Percentiles rank a stretch among this genome's conserved stretches.
These are phyloP conservation scores for Nannobrachium achirus DNA, from an alignment of 2,113 vertebrate genomes.

Conservation along the genomic window DNA sequence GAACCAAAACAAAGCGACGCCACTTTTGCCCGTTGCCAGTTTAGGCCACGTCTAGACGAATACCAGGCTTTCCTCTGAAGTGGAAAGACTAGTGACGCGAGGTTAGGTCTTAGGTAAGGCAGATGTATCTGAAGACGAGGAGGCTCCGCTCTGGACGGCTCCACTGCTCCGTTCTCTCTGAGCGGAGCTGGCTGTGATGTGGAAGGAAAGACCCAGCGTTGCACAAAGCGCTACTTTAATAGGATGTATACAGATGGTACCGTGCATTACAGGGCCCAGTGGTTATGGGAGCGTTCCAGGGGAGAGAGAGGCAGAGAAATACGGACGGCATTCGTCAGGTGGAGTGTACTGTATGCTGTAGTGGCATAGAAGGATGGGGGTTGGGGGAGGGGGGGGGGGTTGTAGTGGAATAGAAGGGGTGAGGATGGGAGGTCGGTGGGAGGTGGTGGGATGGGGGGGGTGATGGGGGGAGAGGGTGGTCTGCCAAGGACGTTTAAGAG, in stretches of 20 bases:
- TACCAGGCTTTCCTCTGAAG: no score
- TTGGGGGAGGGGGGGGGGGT: constrained; percentile 36
- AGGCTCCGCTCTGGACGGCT: constrained; percentile 9
- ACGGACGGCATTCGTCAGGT: constrained; percentile 78
- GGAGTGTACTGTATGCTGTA: constrained; percentile 32
- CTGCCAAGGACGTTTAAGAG: constrained; percentile 84
- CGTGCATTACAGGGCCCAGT: constrained; percentile 64
- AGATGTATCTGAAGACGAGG: constrained; percentile 33
- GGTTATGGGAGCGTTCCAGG: constrained; percentile 67
- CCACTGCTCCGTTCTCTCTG: neutral
- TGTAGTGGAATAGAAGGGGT: no score
- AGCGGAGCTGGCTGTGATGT: constrained; percentile 23
- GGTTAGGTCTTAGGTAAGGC: no score
- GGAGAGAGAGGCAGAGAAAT: constrained; percentile 71
- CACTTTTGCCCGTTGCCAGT: no score
- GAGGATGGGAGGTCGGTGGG: constrained; percentile 12
- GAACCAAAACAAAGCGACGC: no score
- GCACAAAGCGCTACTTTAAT: constrained; percentile 68
- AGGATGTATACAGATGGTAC: constrained; percentile 76
- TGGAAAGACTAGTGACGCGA: no score
- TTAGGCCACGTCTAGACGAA: no score
- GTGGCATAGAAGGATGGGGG: constrained; percentile 59
- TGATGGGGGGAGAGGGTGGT: constrained; percentile 47
- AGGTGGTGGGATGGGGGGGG: constrained; percentile 35
- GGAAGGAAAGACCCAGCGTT: constrained; percentile 69